Conservation (phyloP, 1,140 invertebrate genomes). For the Psilanteris sp. region DNA sequence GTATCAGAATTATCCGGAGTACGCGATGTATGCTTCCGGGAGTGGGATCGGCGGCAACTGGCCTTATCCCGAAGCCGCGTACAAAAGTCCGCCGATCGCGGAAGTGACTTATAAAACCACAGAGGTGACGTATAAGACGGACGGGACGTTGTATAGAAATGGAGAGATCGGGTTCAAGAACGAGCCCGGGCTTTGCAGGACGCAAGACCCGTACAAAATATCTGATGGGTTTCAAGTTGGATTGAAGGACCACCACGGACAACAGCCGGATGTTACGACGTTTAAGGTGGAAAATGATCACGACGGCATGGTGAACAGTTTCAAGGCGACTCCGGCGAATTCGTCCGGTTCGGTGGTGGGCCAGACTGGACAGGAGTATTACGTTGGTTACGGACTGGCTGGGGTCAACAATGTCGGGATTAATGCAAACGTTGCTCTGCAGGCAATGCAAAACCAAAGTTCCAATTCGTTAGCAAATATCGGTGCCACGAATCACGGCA, state of each 20-base stretch:
- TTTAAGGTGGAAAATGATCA: slow-evolving; percentile 74
- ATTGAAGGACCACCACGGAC: slow-evolving; percentile 69
- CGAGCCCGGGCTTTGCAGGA: slow-evolving; percentile 67
- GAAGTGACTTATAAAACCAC: slow-evolving; percentile 79
- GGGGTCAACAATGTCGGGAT: slow-evolving; percentile 64
- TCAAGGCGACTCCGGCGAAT: slow-evolving; percentile 61
- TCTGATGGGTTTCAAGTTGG: slow-evolving; percentile 52
- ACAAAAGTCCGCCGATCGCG: slow-evolving; percentile 73
- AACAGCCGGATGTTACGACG: slow-evolving; percentile 65
- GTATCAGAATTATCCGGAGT: slow-evolving; percentile 78
- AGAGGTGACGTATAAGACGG: slow-evolving; percentile 78
- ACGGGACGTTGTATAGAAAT: slow-evolving; percentile 73
- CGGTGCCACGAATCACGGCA: slow-evolving; percentile 67
- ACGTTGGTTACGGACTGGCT: slow-evolving; percentile 70
- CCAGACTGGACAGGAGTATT: slow-evolving; percentile 71
- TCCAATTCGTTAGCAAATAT: slow-evolving; percentile 66
- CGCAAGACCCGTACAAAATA: slow-evolving; percentile 64
- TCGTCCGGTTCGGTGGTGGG: slow-evolving; percentile 1
- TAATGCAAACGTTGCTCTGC: slow-evolving; percentile 68
- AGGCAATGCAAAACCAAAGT: slow-evolving; percentile 68
- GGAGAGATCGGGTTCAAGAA: slow-evolving; percentile 75
- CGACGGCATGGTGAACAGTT: slow-evolving; percentile 65
- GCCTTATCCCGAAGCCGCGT: slow-evolving; percentile 68
- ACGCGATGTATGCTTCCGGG: slow-evolving; percentile 71
- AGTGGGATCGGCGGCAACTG: slow-evolving; percentile 66